Base-by-base conservation (phyloP, 2,888 invertebrate genomes). In the Lymantria dispar region DNA sequence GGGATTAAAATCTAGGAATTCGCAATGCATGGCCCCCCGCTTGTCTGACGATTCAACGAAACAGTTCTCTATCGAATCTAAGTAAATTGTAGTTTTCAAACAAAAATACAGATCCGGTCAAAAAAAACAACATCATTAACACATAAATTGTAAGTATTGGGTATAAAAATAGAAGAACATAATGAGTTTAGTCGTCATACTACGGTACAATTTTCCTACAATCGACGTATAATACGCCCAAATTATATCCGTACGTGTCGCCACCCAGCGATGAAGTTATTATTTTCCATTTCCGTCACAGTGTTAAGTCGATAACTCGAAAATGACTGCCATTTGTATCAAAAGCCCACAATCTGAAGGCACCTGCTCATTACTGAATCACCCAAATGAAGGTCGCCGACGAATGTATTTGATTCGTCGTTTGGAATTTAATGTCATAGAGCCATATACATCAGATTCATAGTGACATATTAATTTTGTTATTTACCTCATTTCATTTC, bases 281-380 rank as follows among this genome's bases (percentile, higher is more conserved):
- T 91, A 90, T 87, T 85, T 86, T 83, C 83, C 85, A 87, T 91
- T 91, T 90, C 88, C 89, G 85, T 78, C 74, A 65, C 72, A 72
- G 86, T 77, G 86, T 78, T 82, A 85, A 88, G 84, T 85, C 87
- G 90, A 89, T 90, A 91, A 91, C 86, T 90, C 86, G 90, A 90
- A 90, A 91, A 90, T 90, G 81, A 90, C 86, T 78, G 79, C 76
- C 76, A 83, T 86, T 85, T 76, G 81, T 83, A 79, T 70, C 71
- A 81, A 83, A 80, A 60, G 78, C 76, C 78, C 65, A 72, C 80
- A 79, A 83, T 83, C 79, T 71, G 68, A 66, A 62, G 71, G 72
- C 74, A 76, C 76, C 75, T 76, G 80, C 72, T 84, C 82, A 84
- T 88, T 87, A 87, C 78, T 78, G 64, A 86, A 82, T 83, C 78